phyloP scores from a whole-genome alignment of 2,113 vertebrate species.

The Pollachius pollachius region DNA sequence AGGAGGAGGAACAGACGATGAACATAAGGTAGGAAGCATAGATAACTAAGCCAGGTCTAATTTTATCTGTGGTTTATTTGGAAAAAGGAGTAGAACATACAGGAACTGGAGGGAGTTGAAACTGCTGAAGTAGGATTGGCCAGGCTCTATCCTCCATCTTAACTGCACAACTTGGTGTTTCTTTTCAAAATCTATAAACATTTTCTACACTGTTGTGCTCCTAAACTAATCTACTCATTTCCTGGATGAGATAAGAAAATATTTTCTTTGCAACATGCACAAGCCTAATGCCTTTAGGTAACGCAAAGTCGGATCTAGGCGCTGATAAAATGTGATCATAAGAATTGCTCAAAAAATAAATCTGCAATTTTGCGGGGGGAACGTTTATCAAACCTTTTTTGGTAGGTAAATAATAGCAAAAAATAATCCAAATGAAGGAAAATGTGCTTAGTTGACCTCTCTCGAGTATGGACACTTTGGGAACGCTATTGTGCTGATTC shows the following conservation, averaged over 20 bases:
- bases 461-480: background rate
- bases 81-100: slow-evolving; percentile 1
- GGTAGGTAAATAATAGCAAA: background rate
- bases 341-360: too few relatives aligned
- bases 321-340: too few relatives aligned
- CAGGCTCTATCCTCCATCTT: slow-evolving; percentile 37
- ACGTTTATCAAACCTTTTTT: background rate
- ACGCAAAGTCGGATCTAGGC: too few relatives aligned
- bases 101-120: too few relatives aligned
- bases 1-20: slow-evolving; percentile 23
- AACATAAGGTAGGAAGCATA: too few relatives aligned
- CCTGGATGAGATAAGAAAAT: background rate
- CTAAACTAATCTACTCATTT: background rate
- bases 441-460: background rate
- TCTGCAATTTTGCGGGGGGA: background rate
- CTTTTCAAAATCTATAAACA: slow-evolving; percentile 34
- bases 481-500: background rate
- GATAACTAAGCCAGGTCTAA: too few relatives aligned
- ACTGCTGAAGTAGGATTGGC: slow-evolving; percentile 41
- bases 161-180: slow-evolving; percentile 56
- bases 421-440: background rate
- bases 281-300: too few relatives aligned
- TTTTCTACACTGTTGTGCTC: slow-evolving; percentile 8
- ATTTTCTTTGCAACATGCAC: too few relatives aligned
- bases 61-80: slow-evolving; percentile 16